phyloP scores from a whole-genome alignment of 2,113 vertebrate species.

The Xenopus borealis region DNA sequence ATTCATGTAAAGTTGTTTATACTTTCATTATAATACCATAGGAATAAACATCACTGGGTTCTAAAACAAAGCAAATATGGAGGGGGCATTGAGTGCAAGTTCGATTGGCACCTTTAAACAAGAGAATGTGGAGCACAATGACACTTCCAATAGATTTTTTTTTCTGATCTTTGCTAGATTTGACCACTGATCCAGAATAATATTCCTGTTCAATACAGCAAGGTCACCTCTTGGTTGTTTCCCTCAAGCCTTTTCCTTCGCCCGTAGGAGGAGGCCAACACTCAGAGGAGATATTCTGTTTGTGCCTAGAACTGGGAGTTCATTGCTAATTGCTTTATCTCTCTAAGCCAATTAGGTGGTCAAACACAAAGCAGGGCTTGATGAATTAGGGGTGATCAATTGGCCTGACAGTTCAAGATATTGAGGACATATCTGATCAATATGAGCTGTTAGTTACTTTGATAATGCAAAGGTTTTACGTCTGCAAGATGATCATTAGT shows the following conservation, averaged over 20 bases:
- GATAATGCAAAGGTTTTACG: slow-evolving; percentile 1
- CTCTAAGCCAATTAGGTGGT: slow-evolving; percentile 63
- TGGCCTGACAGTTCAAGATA: slow-evolving; percentile 39
- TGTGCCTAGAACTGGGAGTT: slow-evolving; percentile 61
- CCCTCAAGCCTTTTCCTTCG: slow-evolving; percentile 55
- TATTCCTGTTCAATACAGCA: slow-evolving; percentile 57
- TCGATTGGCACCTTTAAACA: slow-evolving; percentile 23
- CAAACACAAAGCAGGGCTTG: slow-evolving; percentile 60
- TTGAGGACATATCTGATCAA: slow-evolving; percentile 17
- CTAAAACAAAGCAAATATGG: no score
- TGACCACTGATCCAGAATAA: slow-evolving; percentile 56
- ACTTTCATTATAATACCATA: no score
- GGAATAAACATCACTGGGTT: no score
- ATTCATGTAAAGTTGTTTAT: no score
- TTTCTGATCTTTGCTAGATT: slow-evolving; percentile 55
- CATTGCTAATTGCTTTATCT: slow-evolving; percentile 64
- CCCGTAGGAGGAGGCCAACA: slow-evolving; percentile 49
- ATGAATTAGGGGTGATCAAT: slow-evolving; percentile 51
- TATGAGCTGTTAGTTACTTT: slow-evolving; percentile 21
- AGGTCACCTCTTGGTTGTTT: slow-evolving; percentile 61
- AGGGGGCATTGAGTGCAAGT: background rate
- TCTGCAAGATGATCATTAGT: slow-evolving; percentile 1
- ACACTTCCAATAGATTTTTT: slow-evolving; percentile 52
- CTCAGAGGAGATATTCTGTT: slow-evolving; percentile 57
- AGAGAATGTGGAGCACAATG: slow-evolving; percentile 41